phyloP scores from a whole-genome alignment of 2,113 vertebrate genomes.

The Rhea pennata region DNA sequence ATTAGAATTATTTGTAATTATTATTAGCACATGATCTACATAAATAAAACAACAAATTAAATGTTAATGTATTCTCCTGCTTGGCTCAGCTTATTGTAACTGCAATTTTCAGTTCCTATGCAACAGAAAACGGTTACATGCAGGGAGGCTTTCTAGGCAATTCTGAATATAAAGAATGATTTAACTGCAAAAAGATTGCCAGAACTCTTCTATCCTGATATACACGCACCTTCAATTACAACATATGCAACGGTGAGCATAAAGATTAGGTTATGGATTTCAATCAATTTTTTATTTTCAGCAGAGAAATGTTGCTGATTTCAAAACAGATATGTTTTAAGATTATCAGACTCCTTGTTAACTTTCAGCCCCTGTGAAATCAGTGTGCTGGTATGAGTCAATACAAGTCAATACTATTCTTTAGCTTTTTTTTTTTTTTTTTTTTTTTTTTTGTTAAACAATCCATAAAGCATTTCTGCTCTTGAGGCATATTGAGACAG shows the following conservation, averaged over 20 bases:
- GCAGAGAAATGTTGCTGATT: conserved; percentile 7
- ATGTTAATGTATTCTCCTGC: conserved; percentile 32
- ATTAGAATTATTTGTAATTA: conserved; percentile 52
- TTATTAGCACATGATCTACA: neutral
- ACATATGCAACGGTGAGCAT: conserved; percentile 14
- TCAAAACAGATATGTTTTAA: neutral
- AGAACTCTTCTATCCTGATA: neutral
- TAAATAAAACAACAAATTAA: conserved; percentile 32
- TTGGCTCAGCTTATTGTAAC: conserved; percentile 26
- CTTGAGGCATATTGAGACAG: neutral
- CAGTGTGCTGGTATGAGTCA: neutral
- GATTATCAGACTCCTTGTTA: neutral
- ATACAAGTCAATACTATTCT: neutral
- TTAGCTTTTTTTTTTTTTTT: neutral
- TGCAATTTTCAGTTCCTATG: conserved; percentile 31
- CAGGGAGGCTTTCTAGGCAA: neutral
- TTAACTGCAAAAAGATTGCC: conserved; percentile 11
- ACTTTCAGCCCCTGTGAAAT: conserved; percentile 3
- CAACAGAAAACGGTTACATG: neutral
- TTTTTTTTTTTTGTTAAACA: neutral
- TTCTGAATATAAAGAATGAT: neutral
- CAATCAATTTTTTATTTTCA: conserved; percentile 29
- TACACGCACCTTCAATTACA: neutral
- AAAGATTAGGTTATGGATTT: conserved; percentile 29
- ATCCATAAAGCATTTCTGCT: neutral